Evolutionary conservation across 1,140 invertebrate species (phyloP), one percentile per base, ranked within the genome.

Genomic region (Drosophila pallidifrons): DNA sequence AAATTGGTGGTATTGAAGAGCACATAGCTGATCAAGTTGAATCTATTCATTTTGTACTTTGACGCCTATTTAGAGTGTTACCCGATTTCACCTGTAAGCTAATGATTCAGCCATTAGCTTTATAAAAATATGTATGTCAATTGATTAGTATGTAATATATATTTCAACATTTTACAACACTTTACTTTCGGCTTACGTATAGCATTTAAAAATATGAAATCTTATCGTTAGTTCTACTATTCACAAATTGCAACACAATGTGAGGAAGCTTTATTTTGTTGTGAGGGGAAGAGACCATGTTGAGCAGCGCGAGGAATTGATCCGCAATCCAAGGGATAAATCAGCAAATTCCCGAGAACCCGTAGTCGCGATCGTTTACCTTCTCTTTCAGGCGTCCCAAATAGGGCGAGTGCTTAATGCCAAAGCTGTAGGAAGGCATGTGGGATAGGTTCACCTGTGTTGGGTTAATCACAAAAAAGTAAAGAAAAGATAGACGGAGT

Each of bases 361-460:
- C 81, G 4, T 77, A 87, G 54, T 92, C 91, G 28, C 64, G 85
- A 43, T 88, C 80, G 41, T 63, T 61, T 10, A 83, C 85, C 72
- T 82, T 78, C 69, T 92, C 91, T 47, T 81, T 91, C 54, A 96
- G 93, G 71, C 96, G 95, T 54, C 96, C 96, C 68, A 96, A 94
- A 81, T 97, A 96, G 41, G 95, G 96, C 1, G 97, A 97, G 92
- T 98, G 97, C 86, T 96, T 96, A 75, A 98, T 98, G 51, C 97
- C 97, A 92, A 98, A 98, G 68, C 95, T 96, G 82, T 95, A 96
- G 25, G 95, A 94, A 55, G 96, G 95, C 66, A 94, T 92, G 73
- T 93, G 92, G 57, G 94, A 94, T 54, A 95, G 81, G 69, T 93
- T 86, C 41, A 95, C 93, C 95, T 95, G 76, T 45, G 93, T 87